Evolutionary conservation across 2,888 invertebrate genomes (phyloP).

Genomic region (Candidula unifasciata): DNA sequence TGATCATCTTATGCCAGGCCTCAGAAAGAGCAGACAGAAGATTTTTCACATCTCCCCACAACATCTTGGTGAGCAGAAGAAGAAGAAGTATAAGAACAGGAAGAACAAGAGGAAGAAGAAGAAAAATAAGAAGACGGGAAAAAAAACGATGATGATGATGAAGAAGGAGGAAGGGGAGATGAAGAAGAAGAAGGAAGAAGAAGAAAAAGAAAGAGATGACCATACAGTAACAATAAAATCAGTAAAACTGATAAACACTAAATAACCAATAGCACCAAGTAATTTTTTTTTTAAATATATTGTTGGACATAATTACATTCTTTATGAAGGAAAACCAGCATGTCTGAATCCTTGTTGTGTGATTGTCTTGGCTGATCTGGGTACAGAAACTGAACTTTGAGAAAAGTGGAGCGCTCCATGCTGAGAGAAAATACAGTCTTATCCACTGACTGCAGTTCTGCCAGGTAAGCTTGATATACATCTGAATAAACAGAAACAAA

Average conservation of each 20-base stretch:
- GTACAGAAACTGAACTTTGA: constrained; percentile 75
- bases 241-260: background rate
- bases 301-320: constrained; percentile 67
- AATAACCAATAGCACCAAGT: background rate
- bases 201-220: no score
- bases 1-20: no score
- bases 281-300: background rate
- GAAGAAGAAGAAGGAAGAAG: no score
- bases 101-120: no score
- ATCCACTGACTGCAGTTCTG: constrained; percentile 68
- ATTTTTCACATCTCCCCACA: no score
- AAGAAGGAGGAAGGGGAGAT: no score
- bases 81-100: no score
- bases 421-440: constrained; percentile 73
- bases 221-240: background rate
- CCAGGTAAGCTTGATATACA: constrained; percentile 69
- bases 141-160: no score
- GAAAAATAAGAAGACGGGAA: no score
- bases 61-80: no score
- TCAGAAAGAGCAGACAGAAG: no score
- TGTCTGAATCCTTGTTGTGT: constrained; percentile 65
- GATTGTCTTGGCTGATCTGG: constrained; percentile 55
- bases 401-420: constrained; percentile 67
- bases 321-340: constrained; percentile 73
- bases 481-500: constrained; percentile 58